A percentile compares a stretch with the other conserved stretches of the same genome.
Conservation (phyloP, 2,888 invertebrate species). For the Brachylomia viminalis region DNA sequence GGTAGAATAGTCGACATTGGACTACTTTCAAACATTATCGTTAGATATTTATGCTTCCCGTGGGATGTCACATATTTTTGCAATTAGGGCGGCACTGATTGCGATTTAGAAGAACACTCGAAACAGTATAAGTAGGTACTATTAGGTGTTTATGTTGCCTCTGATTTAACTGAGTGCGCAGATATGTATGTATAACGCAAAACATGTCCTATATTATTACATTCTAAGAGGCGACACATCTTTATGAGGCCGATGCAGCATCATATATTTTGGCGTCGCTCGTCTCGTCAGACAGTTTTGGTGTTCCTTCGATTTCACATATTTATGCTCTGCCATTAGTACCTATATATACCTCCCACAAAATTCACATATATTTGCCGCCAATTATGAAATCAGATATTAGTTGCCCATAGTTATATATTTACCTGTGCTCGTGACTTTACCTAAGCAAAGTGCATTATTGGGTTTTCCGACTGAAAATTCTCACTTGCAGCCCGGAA, state of each 20-base stretch:
- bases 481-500: background rate
- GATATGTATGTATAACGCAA: background rate
- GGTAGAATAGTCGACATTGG: background rate
- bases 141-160: background rate
- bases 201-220: background rate
- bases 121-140: background rate
- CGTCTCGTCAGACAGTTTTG: background rate
- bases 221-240: background rate
- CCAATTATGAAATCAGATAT: background rate
- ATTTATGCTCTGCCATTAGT: background rate
- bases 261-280: background rate
- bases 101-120: background rate
- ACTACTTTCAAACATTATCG: background rate
- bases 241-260: background rate
- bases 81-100: background rate
- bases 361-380: background rate
- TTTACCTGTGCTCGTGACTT: background rate
- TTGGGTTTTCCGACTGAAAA: background rate
- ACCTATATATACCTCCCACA: background rate
- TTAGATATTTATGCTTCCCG: background rate
- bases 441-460: background rate
- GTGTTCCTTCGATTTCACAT: background rate
- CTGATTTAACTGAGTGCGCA: background rate
- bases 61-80: slow-evolving; percentile 1
- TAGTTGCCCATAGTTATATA: background rate